Evolutionary conservation across 1,140 invertebrate species (phyloP), one percentile per base, ranked within the genome.

Genomic region (Zaprionus africanus): DNA sequence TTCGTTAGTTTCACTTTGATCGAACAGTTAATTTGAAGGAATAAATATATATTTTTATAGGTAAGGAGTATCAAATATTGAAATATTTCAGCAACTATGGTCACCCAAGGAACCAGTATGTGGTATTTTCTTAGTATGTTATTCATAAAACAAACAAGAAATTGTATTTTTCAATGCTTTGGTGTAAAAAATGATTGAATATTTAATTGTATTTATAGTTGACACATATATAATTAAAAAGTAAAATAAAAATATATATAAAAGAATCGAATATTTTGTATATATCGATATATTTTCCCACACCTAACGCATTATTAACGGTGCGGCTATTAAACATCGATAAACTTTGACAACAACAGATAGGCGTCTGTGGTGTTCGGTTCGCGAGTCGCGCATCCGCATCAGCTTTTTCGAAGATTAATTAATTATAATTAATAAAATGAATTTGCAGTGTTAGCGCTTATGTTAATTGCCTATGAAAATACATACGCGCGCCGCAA

Each of bases 321-420:
- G 9, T 49, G 68, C 61, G 28, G 22, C 28, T 41, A 17, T 38
- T 15, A 66, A 58, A 53, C 43, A 72, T 72, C 69, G 69, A 72
- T 72, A 72, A 13, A 51, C 24, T 31, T 31, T 15, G 65, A 75
- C 72, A 70, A 75, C 65, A 75, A 75, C 72, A 69, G 65, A 75
- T 69, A 69, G 65, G 72, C 72, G 72, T 75, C 72, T 53, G 72
- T 69, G 41, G 72, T 69, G 66, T 75, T 75, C 72, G 72, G 72
- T 75, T 75, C 66, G 72, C 72, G 72, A 69, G 72, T 76, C 73
- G 73, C 73, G 60, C 73, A 76, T 76, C 60, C 41, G 67, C 54
- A 59, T 59, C 73, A 64, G 19, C 11, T 68, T 61, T 53, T 76
- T 53, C 38, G 17, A 11, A 61, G 63, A 51, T 57, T 57, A 59